Conservation (phyloP, 2,113 vertebrate genomes). For the Nesoenas mayeri region DNA sequence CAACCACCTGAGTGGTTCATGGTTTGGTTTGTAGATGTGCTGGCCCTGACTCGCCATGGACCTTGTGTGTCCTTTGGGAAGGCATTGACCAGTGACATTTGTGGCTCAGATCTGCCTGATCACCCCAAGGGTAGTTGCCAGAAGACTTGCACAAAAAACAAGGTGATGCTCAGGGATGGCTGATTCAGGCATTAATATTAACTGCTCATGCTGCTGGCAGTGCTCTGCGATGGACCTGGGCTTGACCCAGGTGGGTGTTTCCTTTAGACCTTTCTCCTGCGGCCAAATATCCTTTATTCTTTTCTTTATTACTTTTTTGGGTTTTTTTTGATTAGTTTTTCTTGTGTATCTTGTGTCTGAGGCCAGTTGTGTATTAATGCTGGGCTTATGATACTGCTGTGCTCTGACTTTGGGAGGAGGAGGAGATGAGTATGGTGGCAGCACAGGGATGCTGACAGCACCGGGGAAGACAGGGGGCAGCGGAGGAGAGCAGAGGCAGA, state of each 20-base stretch:
- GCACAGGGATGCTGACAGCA: neutral
- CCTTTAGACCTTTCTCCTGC: neutral
- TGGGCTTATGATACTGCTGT: neutral
- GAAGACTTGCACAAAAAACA: neutral
- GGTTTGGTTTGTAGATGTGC: neutral
- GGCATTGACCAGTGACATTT: accelerated
- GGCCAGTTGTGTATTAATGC: neutral
- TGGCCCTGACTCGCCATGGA: neutral
- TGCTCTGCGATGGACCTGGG: neutral
- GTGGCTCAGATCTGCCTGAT: neutral
- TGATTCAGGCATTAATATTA: neutral
- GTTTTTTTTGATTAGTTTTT: neutral
- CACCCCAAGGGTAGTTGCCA: accelerated
- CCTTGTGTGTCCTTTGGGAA: neutral
- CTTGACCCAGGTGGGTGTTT: neutral
- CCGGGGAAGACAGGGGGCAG: conserved; percentile 38
- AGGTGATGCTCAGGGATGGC: neutral
- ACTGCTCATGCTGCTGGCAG: neutral
- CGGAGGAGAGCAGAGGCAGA: conserved; percentile 40
- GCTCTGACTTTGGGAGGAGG: neutral
- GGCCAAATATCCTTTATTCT: neutral
- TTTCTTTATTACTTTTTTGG: too few species aligned
- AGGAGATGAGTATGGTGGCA: neutral
- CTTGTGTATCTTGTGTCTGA: neutral
- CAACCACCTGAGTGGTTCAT: accelerated